Evolutionary conservation across 2,113 vertebrate species (phyloP).

Genomic region (Tenrec ecaudatus): DNA sequence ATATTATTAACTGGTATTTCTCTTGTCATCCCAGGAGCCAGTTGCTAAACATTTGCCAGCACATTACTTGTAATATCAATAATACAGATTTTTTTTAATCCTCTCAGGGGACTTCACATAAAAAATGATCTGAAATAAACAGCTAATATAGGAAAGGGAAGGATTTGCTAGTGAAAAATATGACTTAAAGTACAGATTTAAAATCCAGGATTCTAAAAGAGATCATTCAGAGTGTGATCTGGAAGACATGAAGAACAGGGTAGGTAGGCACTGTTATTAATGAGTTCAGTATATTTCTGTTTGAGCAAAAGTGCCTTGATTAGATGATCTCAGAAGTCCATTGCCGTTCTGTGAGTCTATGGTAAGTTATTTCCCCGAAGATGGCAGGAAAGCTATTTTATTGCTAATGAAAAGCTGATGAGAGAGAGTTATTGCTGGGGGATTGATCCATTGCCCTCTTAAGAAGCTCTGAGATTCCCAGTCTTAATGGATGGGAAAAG

Average conservation of each 20-base stretch:
- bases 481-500: slow-evolving; percentile 69
- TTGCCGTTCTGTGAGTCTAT: slow-evolving; percentile 41
- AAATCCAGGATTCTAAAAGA: slow-evolving; percentile 38
- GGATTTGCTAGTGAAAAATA: slow-evolving; percentile 30
- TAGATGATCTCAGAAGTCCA: slow-evolving; percentile 32
- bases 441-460: slow-evolving; percentile 75
- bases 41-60: not conserved
- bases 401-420: slow-evolving; percentile 81
- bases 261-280: not conserved
- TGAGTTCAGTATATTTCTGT: not conserved
- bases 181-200: slow-evolving; percentile 24
- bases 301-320: slow-evolving; percentile 36
- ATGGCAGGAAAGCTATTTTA: slow-evolving; percentile 73
- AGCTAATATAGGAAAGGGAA: not conserved
- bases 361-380: slow-evolving; percentile 75
- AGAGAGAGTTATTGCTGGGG: slow-evolving; percentile 74
- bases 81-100: not conserved
- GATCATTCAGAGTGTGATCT: not conserved
- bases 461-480: slow-evolving; percentile 68
- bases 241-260: not conserved
- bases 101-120: not conserved
- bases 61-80: not conserved
- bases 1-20: not conserved
- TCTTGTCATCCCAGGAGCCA: not conserved
- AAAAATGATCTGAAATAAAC: too few species aligned